phyloP scores from a whole-genome alignment of 2,888 invertebrate genomes.

The Falcaria lacertinaria region DNA sequence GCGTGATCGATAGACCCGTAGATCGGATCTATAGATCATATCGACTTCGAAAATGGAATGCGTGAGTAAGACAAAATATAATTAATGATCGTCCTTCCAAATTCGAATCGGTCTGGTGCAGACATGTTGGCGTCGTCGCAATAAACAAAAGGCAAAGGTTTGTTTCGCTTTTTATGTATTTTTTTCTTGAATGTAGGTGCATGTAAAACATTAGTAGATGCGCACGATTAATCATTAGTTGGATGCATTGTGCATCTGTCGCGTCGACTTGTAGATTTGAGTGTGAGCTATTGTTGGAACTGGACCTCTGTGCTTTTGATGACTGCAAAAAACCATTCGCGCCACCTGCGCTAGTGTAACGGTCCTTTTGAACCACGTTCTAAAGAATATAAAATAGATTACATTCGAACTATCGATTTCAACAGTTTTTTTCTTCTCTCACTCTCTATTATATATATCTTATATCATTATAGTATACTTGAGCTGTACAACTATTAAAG shows the following conservation, averaged over 20 bases:
- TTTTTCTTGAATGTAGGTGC: constrained; percentile 46
- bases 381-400: constrained; percentile 43
- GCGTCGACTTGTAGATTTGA: constrained; percentile 52
- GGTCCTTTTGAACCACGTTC: constrained; percentile 29
- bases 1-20: constrained; percentile 76
- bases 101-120: constrained; percentile 75
- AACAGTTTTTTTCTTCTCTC: constrained; percentile 10
- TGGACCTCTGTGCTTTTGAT: constrained; percentile 51
- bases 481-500: too few species aligned
- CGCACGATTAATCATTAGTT: constrained; percentile 67
- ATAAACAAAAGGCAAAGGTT: constrained; percentile 74
- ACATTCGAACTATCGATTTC: constrained; percentile 4
- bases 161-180: constrained; percentile 50
- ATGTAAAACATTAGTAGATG: constrained; percentile 67
- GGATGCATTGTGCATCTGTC: constrained; percentile 72
- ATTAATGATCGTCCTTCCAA: constrained; percentile 75
- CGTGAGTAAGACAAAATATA: constrained; percentile 80
- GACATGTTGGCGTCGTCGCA: constrained; percentile 76
- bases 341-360: constrained; percentile 61
- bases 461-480: too few species aligned
- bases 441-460: too few species aligned
- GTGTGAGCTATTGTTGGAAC: constrained; percentile 52
- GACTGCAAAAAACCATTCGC: constrained; percentile 45
- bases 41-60: constrained; percentile 75
- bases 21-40: constrained; percentile 79